Base-by-base conservation (phyloP, 2,888 invertebrate species). In the Chloromyia formosa region DNA sequence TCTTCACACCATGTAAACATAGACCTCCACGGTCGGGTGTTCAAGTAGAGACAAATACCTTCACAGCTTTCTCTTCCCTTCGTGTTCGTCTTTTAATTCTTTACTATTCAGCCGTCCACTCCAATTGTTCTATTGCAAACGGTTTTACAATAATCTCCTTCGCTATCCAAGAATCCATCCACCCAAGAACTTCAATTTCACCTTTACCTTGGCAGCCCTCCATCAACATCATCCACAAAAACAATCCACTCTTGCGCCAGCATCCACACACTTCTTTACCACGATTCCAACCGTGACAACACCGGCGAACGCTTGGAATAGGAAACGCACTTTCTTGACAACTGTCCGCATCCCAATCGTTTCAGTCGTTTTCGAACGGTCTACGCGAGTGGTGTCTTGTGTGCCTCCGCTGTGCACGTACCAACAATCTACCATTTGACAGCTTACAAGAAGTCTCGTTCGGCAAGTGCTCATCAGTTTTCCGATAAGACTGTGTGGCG, bases 341-440 rank as follows among this genome's bases (percentile, higher is more conserved):
- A 66, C 23, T 45, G 2, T 12, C 49, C 66, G 66, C 20, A 45
- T 66, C 49, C 20, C 66, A 66, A 22, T 22, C 49, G 66, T 66
- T 66, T 66, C 66, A 66, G 66, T 66, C 66, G 66, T 66, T 22
- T 66, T 66, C 66, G 66, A 66, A 66, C 49, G 12, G 66, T 22
- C 49, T 40, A 14, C 49, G 66, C 45, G 66, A 18, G 66, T 66
- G 49, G 66, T 20, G 66, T 18, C 5, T 20, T 5, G 45, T 49
- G 49, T 49, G 10, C 3, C 12, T 12, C 4, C 14, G 14, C 16
- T 49, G 49, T 40, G 56, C 56, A 18, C 56, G 56, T 56, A 56
- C 20, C 7, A 45, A 22, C 42, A 45, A 66, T 66, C 27, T 4
- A 35, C 3, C 27, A 35, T 66, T 45, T 66, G 66, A 66, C 66